Evolutionary conservation across 2,888 invertebrate species (phyloP).

Genomic region (Rugalucina vietnamica): DNA sequence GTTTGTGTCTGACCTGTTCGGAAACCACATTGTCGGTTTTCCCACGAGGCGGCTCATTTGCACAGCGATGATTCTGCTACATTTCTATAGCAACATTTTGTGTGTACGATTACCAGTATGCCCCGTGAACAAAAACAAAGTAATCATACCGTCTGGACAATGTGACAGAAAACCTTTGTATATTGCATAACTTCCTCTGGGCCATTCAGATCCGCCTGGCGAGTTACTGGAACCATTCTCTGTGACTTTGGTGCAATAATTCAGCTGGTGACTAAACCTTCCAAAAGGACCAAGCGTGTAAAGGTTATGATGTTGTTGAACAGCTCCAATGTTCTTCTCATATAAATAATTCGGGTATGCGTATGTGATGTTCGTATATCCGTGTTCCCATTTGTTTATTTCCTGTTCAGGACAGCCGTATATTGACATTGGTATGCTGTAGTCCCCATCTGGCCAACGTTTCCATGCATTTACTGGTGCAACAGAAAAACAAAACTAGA

Average conservation of each 20-base stretch:
- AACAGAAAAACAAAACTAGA: too few species aligned
- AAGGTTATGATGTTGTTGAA: background rate
- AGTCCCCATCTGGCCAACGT: background rate
- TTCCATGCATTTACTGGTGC: background rate
- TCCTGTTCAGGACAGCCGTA: background rate
- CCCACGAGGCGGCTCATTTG: too few species aligned
- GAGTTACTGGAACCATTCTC: background rate
- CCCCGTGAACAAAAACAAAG: too few species aligned
- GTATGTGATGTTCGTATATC: background rate
- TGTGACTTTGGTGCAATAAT: background rate
- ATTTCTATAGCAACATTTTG: too few species aligned
- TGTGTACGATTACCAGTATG: too few species aligned
- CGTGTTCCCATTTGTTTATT: background rate
- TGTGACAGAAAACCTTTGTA: too few species aligned
- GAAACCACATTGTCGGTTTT: too few species aligned
- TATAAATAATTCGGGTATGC: background rate
- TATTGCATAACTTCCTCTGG: background rate
- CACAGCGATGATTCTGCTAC: too few species aligned
- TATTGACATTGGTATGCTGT: background rate
- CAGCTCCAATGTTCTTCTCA: background rate
- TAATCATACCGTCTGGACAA: too few species aligned
- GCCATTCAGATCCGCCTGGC: background rate
- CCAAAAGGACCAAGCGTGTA: background rate
- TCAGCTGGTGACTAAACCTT: background rate
- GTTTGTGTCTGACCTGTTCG: too few species aligned